Conservation (phyloP, 30 jellyfish, hydroid and myxozoan genomes). For the Sanderia malayensis region DNA sequence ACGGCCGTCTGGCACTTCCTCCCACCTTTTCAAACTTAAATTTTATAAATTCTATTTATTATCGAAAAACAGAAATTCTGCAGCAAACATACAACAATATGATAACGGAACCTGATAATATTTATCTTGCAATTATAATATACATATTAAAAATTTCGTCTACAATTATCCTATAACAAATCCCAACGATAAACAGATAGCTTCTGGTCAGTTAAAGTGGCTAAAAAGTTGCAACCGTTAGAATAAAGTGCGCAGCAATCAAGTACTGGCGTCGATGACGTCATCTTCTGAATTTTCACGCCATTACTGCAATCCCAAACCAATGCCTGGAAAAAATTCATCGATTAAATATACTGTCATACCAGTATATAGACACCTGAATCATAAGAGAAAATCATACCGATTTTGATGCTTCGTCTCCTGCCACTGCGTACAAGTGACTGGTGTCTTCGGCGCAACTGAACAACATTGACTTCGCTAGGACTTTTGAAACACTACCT, state of each 20-base stretch:
- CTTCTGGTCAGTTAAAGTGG: conserved; percentile 71
- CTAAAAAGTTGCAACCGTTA: conserved; percentile 51
- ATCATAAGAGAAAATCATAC: conserved; percentile 30
- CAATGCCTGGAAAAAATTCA: conserved; percentile 32
- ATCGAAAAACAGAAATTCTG: too few relatives aligned
- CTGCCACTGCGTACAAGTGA: conserved; percentile 65
- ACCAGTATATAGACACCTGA: background rate
- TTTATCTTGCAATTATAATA: too few relatives aligned
- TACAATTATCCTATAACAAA: too few relatives aligned
- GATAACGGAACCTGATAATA: too few relatives aligned
- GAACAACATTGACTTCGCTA: conserved; percentile 76
- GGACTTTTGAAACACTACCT: conserved; percentile 72
- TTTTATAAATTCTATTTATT: too few relatives aligned
- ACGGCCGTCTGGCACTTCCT: too few relatives aligned
- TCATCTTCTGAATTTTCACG: conserved; percentile 55
- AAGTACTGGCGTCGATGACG: conserved; percentile 56
- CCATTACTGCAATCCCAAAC: conserved; percentile 85
- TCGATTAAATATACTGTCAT: background rate
- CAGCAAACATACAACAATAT: too few relatives aligned
- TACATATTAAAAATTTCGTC: too few relatives aligned
- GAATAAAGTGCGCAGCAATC: conserved; percentile 60
- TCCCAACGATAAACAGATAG: conserved; percentile 54
- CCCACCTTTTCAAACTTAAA: too few relatives aligned
- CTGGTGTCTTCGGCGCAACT: conserved; percentile 48
- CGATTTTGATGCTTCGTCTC: conserved; percentile 92